Evolutionary conservation across 1,140 invertebrate genomes (phyloP).

Genomic region (Stenopsyche tienmushanensis): DNA sequence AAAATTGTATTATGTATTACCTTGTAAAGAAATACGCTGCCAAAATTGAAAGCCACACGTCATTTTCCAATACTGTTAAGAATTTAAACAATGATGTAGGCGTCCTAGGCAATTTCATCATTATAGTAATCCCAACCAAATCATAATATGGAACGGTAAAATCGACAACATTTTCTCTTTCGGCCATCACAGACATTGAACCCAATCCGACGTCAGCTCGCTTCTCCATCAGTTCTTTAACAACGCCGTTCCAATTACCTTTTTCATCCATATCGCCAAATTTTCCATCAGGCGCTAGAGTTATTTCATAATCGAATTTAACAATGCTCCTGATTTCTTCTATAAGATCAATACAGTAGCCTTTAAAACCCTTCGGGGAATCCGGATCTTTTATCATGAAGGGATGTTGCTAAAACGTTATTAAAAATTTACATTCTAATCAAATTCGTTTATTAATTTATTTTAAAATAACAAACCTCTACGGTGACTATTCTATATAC

Average conservation of each 20-base stretch:
- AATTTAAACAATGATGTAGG: constrained; percentile 95
- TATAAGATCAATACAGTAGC: constrained; percentile 93
- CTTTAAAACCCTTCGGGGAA: constrained; percentile 70
- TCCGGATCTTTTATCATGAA: constrained; percentile 77
- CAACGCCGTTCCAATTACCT: constrained; percentile 89
- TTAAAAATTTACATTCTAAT: constrained; percentile 6
- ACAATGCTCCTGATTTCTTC: constrained; percentile 79
- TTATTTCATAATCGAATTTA: constrained; percentile 88
- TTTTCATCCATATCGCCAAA: constrained; percentile 86
- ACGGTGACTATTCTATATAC: constrained; percentile 80
- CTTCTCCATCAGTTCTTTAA: constrained; percentile 87
- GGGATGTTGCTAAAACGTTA: constrained; percentile 71
- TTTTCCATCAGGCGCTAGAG: constrained; percentile 71
- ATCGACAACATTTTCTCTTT: constrained; percentile 91
- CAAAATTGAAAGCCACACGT: constrained; percentile 95
- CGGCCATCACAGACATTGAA: constrained; percentile 89
- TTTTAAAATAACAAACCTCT: constrained; percentile 55
- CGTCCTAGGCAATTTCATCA: constrained; percentile 79
- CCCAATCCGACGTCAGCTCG: constrained; percentile 87
- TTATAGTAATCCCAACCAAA: constrained; percentile 89
- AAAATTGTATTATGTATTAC: constrained; percentile 55
- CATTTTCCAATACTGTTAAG: constrained; percentile 90
- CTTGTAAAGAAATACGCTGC: constrained; percentile 93
- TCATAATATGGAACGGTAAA: constrained; percentile 96
- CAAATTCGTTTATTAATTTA: constrained; percentile 3